These are phyloP conservation scores for Himalopsyche anomala DNA, from an alignment of 2,888 invertebrate species.

Conservation along the genomic window DNA sequence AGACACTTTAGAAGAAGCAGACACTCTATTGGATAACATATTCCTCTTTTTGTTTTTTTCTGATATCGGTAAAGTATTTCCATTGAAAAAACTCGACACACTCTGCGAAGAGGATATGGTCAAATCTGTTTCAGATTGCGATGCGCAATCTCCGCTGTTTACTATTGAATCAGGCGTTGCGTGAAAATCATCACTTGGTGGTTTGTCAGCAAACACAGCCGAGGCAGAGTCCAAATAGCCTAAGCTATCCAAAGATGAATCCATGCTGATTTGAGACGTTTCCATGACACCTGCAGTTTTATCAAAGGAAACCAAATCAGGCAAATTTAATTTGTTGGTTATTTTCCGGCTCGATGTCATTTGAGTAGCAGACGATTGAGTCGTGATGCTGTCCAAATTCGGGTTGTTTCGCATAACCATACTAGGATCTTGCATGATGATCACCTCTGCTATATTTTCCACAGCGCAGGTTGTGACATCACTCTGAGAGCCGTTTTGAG, in stretches of 20 bases:
- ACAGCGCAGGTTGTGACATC: slow-evolving; percentile 32
- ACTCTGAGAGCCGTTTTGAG: slow-evolving; percentile 31
- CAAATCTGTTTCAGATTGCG: slow-evolving; percentile 44
- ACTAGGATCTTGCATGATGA: slow-evolving; percentile 55
- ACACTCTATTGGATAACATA: background rate
- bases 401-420: slow-evolving; percentile 6
- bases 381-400: background rate
- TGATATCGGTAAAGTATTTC: background rate
- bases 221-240: slow-evolving; percentile 55
- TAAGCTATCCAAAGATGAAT: slow-evolving; percentile 58
- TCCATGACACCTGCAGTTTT: slow-evolving; percentile 53
- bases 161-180: background rate
- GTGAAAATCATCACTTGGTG: background rate
- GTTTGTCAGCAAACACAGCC: background rate
- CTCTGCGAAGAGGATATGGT: slow-evolving; percentile 53
- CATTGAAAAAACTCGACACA: slow-evolving; percentile 52
- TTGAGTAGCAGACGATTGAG: slow-evolving; percentile 5
- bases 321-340: slow-evolving; percentile 58
- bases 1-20: slow-evolving; percentile 35
- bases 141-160: background rate
- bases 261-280: slow-evolving; percentile 56
- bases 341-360: slow-evolving; percentile 13
- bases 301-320: slow-evolving; percentile 62
- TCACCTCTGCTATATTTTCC: slow-evolving; percentile 58
- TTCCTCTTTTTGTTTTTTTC: slow-evolving; percentile 39